phyloP scores from a whole-genome alignment of 2,888 invertebrate genomes.

The Colletes collaris region DNA sequence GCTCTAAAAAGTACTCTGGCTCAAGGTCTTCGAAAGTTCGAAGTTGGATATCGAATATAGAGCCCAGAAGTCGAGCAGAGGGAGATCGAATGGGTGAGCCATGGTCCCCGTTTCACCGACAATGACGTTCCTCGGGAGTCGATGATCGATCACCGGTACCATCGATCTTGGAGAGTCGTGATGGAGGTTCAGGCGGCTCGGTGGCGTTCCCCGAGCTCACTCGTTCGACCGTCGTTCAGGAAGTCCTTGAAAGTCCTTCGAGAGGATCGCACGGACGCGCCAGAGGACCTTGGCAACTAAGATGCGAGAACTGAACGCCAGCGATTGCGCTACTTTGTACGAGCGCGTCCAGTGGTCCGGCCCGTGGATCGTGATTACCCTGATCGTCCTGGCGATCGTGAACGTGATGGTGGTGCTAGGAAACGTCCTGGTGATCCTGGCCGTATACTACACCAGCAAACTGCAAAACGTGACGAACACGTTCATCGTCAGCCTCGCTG shows the following conservation, averaged over 20 bases:
- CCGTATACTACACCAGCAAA: slow-evolving; percentile 95
- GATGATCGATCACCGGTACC: slow-evolving; percentile 21
- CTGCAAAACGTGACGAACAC: slow-evolving; percentile 97
- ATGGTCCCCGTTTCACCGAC: neutral
- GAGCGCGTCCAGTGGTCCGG: slow-evolving; percentile 93
- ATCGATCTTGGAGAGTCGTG: slow-evolving; percentile 15
- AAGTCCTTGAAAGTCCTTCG: slow-evolving; percentile 35
- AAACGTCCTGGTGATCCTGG: slow-evolving; percentile 96
- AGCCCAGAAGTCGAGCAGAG: no score
- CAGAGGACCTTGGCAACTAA: slow-evolving; percentile 72
- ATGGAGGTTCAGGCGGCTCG: slow-evolving; percentile 30
- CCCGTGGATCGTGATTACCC: slow-evolving; percentile 89
- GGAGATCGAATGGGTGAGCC: neutral
- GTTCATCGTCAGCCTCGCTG: slow-evolving; percentile 98
- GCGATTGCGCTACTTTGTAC: slow-evolving; percentile 91
- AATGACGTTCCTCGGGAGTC: neutral
- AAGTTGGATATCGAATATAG: no score
- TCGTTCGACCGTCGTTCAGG: slow-evolving; percentile 18
- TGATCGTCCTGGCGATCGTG: slow-evolving; percentile 92
- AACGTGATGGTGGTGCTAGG: slow-evolving; percentile 95
- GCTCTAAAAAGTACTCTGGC: no score
- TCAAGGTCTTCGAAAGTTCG: no score
- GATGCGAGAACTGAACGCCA: slow-evolving; percentile 91
- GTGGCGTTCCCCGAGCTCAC: neutral
- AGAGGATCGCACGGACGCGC: slow-evolving; percentile 50